Percentiles rank a stretch among this genome's conserved stretches.
These are phyloP conservation scores for Lanistes nyassanus DNA, from an alignment of 1,140 invertebrate species.

Conservation along the genomic window DNA sequence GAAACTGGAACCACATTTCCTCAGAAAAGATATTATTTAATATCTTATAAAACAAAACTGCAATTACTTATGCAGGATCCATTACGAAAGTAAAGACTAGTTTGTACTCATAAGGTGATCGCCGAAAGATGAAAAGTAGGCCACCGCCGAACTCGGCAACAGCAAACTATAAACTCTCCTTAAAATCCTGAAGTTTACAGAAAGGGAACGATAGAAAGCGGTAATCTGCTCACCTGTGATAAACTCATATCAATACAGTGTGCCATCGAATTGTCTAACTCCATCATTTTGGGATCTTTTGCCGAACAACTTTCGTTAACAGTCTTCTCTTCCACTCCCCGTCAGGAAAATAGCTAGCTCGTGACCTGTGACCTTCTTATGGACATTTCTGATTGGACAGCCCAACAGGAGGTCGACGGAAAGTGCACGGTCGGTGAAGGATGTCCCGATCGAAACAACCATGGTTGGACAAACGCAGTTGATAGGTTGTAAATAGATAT, in stretches of 20 bases:
- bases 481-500: not conserved
- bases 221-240: conserved; percentile 43
- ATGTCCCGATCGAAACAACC: not conserved
- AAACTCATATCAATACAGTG: conserved; percentile 29
- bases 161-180: not conserved
- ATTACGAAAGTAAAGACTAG: not conserved
- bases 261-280: conserved; percentile 44
- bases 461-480: too few species aligned
- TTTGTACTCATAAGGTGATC: not conserved
- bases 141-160: conserved; percentile 4
- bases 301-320: conserved; percentile 9
- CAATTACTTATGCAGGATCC: not conserved
- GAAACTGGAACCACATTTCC: conserved; percentile 4
- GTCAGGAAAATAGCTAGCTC: not conserved
- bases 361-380: conserved; percentile 21
- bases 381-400: conserved; percentile 18
- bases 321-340: conserved; percentile 7
- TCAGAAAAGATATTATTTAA: not conserved
- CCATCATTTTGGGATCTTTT: conserved; percentile 50
- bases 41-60: not conserved
- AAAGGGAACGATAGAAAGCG: not conserved
- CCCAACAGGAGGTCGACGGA: not conserved
- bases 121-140: not conserved
- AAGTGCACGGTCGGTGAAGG: not conserved
- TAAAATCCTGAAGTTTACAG: conserved; percentile 3